Percentiles rank a stretch among this genome's conserved stretches.
phyloP scores from a whole-genome alignment of 2,797 vertebrate species.

The Tympanoctomys barrerae region DNA sequence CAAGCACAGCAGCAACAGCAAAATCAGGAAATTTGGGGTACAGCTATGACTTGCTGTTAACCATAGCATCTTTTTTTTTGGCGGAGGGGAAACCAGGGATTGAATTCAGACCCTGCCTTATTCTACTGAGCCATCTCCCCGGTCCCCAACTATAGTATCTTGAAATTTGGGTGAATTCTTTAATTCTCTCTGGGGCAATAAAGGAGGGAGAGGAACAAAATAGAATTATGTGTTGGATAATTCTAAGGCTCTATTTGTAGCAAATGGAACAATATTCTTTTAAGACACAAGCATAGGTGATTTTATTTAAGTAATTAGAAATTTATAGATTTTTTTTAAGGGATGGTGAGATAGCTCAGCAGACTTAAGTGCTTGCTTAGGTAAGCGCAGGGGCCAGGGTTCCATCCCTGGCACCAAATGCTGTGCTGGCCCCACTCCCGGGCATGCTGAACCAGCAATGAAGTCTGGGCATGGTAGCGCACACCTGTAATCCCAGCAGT shows the following conservation, averaged over 20 bases:
- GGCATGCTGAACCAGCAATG: too few species aligned
- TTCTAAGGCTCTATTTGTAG: slow-evolving; percentile 25
- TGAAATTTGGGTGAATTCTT: neutral
- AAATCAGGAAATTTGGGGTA: neutral
- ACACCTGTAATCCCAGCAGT: too few species aligned
- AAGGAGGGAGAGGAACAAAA: neutral
- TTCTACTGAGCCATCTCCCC: too few species aligned
- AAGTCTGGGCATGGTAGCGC: too few species aligned
- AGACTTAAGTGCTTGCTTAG: too few species aligned
- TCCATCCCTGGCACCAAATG: too few species aligned
- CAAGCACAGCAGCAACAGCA: neutral
- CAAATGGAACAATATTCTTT: neutral
- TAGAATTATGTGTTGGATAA: neutral
- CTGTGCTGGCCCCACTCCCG: too few species aligned
- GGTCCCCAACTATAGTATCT: neutral
- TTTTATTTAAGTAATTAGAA: neutral
- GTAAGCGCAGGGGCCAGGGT: too few species aligned
- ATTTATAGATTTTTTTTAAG: neutral
- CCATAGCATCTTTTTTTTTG: neutral
- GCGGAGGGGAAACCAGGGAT: too few species aligned
- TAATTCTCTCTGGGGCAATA: slow-evolving; percentile 32
- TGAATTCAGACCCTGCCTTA: too few species aligned
- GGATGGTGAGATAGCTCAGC: too few species aligned
- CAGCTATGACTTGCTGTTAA: neutral
- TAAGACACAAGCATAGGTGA: neutral